Conservation (phyloP, 2,113 vertebrate species). For the Larimichthys crocea region DNA sequence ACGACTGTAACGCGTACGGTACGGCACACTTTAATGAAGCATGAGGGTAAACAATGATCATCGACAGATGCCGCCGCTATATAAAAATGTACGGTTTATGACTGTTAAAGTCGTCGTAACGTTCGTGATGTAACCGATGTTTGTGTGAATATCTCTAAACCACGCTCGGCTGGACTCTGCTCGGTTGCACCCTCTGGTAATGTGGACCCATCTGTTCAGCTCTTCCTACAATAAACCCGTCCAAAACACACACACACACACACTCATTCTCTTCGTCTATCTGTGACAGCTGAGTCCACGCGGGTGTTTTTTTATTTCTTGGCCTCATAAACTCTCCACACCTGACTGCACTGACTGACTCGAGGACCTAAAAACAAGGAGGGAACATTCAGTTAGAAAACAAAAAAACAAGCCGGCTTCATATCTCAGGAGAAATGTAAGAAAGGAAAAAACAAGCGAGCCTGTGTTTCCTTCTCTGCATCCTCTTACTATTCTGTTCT, state of each 20-base stretch:
- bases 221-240: slow-evolving; percentile 29
- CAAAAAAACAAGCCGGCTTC: background rate
- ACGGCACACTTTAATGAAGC: background rate
- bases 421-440: slow-evolving; percentile 5
- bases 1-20: background rate
- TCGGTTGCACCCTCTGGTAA: slow-evolving; percentile 57
- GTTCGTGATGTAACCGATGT: slow-evolving; percentile 49
- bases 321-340: slow-evolving; percentile 43
- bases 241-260: slow-evolving; percentile 30
- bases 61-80: background rate
- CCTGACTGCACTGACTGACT: slow-evolving; percentile 37
- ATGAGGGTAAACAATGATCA: background rate
- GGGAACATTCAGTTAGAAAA: background rate
- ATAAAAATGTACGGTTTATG: background rate
- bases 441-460: slow-evolving; percentile 60
- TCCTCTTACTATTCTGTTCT: slow-evolving; percentile 62
- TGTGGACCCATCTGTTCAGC: slow-evolving; percentile 75
- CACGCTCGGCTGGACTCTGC: slow-evolving; percentile 33
- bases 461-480: slow-evolving; percentile 64
- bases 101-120: background rate
- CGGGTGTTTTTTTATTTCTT: slow-evolving; percentile 34
- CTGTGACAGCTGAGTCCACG: slow-evolving; percentile 69
- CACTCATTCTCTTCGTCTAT: slow-evolving; percentile 9
- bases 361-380: background rate
- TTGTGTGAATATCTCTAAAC: slow-evolving; percentile 46